These are phyloP conservation scores for Dendronephthya gigantea DNA, from an alignment of 64 coral and sea anemone species.

Conservation along the genomic window DNA sequence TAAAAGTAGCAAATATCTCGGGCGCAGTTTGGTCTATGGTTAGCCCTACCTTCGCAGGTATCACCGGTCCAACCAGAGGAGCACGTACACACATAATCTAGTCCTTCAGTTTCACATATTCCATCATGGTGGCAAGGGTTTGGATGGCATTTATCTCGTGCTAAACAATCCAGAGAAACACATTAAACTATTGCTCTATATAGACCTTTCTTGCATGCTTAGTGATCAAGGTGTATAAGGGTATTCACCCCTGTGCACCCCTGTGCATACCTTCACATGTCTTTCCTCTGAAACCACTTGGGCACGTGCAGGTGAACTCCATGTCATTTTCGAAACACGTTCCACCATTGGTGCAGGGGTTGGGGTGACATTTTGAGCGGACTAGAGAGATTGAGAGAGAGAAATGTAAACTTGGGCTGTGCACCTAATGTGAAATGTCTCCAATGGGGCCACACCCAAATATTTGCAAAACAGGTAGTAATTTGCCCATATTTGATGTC, in stretches of 20 bases:
- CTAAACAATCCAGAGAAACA: constrained; percentile 20
- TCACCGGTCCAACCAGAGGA: constrained; percentile 61
- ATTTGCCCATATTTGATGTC: too few species aligned
- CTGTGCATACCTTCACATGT: constrained; percentile 2
- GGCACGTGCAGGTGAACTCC: neutral
- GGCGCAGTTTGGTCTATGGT: neutral
- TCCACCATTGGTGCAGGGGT: constrained; percentile 56
- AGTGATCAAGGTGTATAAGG: too few species aligned
- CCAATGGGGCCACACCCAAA: too few species aligned
- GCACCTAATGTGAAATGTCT: too few species aligned
- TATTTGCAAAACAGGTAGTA: too few species aligned
- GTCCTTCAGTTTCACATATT: constrained; percentile 67
- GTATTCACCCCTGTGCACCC: too few species aligned
- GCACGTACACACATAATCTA: constrained; percentile 71
- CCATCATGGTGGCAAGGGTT: constrained; percentile 82
- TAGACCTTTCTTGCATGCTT: too few species aligned
- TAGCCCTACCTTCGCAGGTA: constrained; percentile 72
- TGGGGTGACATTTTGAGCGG: constrained; percentile 46
- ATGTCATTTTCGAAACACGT: constrained; percentile 27
- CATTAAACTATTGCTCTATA: neutral
- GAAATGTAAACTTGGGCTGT: too few species aligned
- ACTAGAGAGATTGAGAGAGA: neutral
- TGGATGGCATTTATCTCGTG: constrained; percentile 75
- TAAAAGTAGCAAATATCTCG: neutral
- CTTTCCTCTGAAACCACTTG: neutral